Conservation (phyloP, 2,797 vertebrate genomes). For the Protosalanx chinensis region DNA sequence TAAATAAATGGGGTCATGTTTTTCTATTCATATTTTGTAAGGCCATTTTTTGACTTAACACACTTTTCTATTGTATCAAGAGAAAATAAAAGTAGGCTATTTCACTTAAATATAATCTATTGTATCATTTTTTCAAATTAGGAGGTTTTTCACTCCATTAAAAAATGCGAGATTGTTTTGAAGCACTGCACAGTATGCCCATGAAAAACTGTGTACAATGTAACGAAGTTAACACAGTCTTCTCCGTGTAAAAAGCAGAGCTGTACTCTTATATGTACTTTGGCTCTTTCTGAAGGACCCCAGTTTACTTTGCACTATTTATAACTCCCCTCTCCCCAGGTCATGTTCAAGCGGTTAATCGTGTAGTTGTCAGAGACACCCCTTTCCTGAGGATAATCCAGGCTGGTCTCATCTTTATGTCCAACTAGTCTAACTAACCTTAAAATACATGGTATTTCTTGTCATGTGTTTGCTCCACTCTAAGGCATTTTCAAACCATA, state of each 20-base stretch:
- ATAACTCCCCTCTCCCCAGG: slow-evolving; percentile 52
- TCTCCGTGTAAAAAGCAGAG: slow-evolving; percentile 10
- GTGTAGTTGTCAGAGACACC: slow-evolving; percentile 28
- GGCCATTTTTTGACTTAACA: slow-evolving; percentile 11
- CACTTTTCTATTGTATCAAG: background rate
- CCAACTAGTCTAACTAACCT: background rate
- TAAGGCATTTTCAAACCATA: too few relatives aligned
- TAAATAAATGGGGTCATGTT: slow-evolving; percentile 4
- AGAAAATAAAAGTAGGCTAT: too few relatives aligned
- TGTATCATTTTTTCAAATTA: background rate
- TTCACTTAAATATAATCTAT: background rate
- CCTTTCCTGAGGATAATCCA: slow-evolving; percentile 26
- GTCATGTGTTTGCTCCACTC: background rate
- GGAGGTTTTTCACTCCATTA: background rate
- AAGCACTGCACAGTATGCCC: background rate
- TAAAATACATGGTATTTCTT: slow-evolving; percentile 4
- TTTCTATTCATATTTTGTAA: slow-evolving; percentile 11
- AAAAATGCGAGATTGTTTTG: too few relatives aligned
- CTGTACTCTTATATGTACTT: slow-evolving; percentile 24
- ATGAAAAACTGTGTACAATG: background rate
- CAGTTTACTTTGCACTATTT: slow-evolving; percentile 68
- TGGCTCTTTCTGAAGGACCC: slow-evolving; percentile 34
- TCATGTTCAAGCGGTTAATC: slow-evolving; percentile 47
- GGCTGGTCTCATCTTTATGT: slow-evolving; percentile 31
- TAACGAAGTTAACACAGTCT: slow-evolving; percentile 25